These are phyloP conservation scores for Varroa destructor DNA, from an alignment of 1,140 invertebrate species.

Conservation along the genomic window DNA sequence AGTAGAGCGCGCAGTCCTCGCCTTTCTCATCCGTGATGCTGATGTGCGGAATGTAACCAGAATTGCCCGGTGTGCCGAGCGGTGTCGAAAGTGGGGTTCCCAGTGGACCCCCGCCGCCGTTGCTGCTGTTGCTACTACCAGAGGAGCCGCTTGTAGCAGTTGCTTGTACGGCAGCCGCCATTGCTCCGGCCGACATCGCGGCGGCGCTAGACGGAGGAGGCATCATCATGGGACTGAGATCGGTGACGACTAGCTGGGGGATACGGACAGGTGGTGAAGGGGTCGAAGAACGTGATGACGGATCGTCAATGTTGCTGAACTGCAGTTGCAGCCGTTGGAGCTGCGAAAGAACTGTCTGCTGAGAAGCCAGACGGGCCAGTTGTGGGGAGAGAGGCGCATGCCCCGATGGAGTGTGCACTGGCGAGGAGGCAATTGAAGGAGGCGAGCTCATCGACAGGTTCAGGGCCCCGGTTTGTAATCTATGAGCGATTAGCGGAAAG, in stretches of 20 bases:
- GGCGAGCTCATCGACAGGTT: slow-evolving; percentile 31
- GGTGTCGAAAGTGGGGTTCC: too few species aligned
- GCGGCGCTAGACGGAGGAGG: slow-evolving; percentile 34
- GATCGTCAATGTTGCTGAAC: slow-evolving; percentile 33
- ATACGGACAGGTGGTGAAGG: slow-evolving; percentile 32
- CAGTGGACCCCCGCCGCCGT: too few species aligned
- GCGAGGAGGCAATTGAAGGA: slow-evolving; percentile 39
- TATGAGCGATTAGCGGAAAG: slow-evolving; percentile 31
- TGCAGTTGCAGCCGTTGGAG: slow-evolving; percentile 44
- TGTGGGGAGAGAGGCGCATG: slow-evolving; percentile 34
- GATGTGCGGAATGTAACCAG: slow-evolving; percentile 54
- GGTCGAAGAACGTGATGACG: slow-evolving; percentile 32
- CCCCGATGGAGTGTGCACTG: slow-evolving; percentile 35
- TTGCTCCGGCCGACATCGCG: slow-evolving; percentile 32
- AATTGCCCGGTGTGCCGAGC: slow-evolving; percentile 29
- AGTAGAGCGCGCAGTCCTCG: slow-evolving; percentile 53
- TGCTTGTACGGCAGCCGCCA: background rate
- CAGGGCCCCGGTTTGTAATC: slow-evolving; percentile 9
- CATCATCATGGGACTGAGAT: slow-evolving; percentile 30
- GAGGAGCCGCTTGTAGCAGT: background rate
- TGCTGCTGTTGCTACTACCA: too few species aligned
- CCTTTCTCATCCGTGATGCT: slow-evolving; percentile 74
- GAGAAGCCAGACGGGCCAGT: slow-evolving; percentile 9
- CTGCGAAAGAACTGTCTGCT: slow-evolving; percentile 37
- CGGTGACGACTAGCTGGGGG: slow-evolving; percentile 30